Conservation (phyloP, 2,113 vertebrate genomes). For the Nyctereutes procyonoides region DNA sequence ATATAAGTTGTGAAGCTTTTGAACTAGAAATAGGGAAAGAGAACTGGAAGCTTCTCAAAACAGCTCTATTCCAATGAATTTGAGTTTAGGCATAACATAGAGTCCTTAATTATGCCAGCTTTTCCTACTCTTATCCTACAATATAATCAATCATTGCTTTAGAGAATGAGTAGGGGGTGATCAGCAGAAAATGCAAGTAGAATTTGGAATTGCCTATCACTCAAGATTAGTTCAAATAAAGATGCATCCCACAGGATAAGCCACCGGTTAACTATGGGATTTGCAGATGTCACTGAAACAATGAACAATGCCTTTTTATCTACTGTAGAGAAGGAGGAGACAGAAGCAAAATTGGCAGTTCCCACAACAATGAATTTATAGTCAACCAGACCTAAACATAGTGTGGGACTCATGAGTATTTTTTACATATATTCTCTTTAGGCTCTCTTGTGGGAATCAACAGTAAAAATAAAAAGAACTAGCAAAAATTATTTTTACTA, state of each 20-base stretch:
- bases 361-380: background rate
- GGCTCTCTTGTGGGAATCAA: background rate
- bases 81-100: background rate
- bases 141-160: background rate
- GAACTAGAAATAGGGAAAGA: background rate
- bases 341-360: background rate
- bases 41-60: background rate
- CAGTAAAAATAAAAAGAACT: background rate
- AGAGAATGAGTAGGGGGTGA: background rate
- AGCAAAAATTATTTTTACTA: background rate
- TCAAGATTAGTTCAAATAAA: slow-evolving; percentile 17
- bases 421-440: background rate
- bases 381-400: background rate
- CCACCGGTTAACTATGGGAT: background rate
- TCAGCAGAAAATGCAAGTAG: background rate
- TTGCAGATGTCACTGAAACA: background rate
- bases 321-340: background rate
- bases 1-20: background rate
- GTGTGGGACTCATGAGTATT: background rate
- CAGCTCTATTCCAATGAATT: background rate
- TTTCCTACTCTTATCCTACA: background rate
- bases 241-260: background rate
- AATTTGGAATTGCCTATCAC: slow-evolving; percentile 24
- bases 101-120: slow-evolving; percentile 3
- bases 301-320: background rate